A percentile compares a stretch with the other conserved stretches of the same genome.
Evolutionary conservation across 1,140 invertebrate species (phyloP).

Genomic region (Lepidostoma basale): DNA sequence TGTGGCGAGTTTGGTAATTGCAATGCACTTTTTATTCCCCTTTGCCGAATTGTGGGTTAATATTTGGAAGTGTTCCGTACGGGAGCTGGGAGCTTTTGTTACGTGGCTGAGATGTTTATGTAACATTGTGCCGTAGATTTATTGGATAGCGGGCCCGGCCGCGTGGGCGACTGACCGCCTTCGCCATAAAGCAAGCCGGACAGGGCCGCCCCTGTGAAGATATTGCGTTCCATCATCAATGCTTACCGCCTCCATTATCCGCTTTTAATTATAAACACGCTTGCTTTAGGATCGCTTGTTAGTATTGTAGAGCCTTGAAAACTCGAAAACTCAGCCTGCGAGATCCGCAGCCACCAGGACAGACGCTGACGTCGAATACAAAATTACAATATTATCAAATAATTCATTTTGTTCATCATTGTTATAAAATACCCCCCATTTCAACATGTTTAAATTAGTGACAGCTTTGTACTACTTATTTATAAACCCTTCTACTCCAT

Average conservation of each 20-base stretch:
- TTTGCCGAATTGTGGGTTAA: neutral
- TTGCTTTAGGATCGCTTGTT: neutral
- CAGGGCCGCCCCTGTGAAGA: constrained; percentile 5
- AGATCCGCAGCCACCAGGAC: neutral
- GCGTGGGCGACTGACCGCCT: constrained; percentile 19
- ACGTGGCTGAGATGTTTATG: constrained; percentile 29
- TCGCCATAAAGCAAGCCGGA: constrained; percentile 2
- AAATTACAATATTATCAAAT: neutral
- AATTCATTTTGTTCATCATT: too few species aligned
- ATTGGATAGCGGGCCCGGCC: neutral
- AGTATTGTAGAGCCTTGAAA: neutral
- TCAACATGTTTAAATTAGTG: too few species aligned
- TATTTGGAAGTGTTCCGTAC: neutral
- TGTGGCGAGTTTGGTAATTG: neutral
- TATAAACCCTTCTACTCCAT: too few species aligned
- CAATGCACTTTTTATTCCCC: neutral
- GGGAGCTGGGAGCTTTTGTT: constrained; percentile 24
- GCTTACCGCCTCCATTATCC: constrained; percentile 1
- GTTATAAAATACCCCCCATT: too few species aligned
- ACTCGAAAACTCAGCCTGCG: neutral
- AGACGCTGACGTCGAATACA: neutral
- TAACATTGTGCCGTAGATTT: constrained; percentile 15
- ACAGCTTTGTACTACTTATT: too few species aligned
- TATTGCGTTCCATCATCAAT: neutral
- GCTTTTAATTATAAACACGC: constrained; percentile 12